Evolutionary conservation across 2,797 vertebrate species (phyloP).

Genomic region (Apodemus agrarius): DNA sequence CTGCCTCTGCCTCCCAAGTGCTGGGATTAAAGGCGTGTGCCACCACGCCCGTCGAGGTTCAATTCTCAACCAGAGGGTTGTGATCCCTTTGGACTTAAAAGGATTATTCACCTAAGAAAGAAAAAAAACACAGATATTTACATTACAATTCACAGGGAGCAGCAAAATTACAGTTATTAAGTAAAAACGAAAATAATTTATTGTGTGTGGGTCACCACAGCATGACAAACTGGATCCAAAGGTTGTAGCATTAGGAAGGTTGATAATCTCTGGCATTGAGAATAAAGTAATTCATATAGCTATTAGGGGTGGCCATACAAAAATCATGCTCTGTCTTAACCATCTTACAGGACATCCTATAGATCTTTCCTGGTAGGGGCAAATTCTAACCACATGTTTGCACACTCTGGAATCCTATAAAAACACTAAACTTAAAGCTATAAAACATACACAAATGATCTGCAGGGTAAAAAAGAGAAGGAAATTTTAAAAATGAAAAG

Average conservation of each 20-base stretch:
- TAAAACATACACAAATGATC: background rate
- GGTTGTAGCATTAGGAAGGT: background rate
- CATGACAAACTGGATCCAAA: background rate
- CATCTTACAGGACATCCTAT: background rate
- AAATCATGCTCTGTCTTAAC: background rate
- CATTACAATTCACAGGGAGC: background rate
- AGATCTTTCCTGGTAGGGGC: background rate
- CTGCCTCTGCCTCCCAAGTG: too few species aligned
- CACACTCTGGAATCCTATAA: background rate
- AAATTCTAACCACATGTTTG: background rate
- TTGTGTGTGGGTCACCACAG: background rate
- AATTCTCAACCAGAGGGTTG: too few species aligned
- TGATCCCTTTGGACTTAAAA: background rate
- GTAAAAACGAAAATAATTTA: background rate
- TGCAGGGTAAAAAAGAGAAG: background rate
- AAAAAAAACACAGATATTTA: background rate
- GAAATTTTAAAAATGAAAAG: background rate
- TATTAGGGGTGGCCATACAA: background rate
- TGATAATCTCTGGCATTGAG: background rate
- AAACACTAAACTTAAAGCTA: background rate
- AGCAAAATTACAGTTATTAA: background rate
- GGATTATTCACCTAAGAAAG: background rate
- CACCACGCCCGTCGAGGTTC: too few species aligned
- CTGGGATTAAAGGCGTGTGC: too few species aligned
- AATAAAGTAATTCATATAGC: background rate